A percentile compares a stretch with the other conserved stretches of the same genome.
phyloP scores from a whole-genome alignment of 2,888 invertebrate genomes.

The Lasiommata megera region DNA sequence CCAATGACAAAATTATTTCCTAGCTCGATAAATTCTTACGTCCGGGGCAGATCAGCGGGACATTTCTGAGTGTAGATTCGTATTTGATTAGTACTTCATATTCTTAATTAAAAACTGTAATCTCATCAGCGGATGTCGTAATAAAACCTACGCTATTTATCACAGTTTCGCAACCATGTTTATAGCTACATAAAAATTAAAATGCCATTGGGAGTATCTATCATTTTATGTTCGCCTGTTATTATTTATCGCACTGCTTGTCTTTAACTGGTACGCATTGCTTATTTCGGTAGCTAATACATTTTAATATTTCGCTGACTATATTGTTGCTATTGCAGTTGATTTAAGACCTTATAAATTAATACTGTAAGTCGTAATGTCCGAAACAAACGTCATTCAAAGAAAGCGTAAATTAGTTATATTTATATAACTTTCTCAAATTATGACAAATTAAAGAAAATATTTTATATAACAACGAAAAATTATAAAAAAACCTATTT shows the following conservation, averaged over 20 bases:
- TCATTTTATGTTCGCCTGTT: conserved; percentile 9
- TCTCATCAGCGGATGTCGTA: conserved; percentile 32
- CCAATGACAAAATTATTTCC: too few relatives aligned
- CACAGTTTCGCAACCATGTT: conserved; percentile 32
- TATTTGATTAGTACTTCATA: too few relatives aligned
- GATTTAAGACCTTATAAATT: conserved; percentile 8
- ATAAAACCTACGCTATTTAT: conserved; percentile 32
- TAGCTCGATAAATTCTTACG: too few relatives aligned
- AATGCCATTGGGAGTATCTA: conserved; percentile 33
- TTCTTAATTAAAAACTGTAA: conserved; percentile 3
- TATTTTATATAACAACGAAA: too few relatives aligned
- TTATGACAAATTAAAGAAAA: too few relatives aligned
- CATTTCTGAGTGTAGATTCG: too few relatives aligned
- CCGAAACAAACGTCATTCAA: too few relatives aligned
- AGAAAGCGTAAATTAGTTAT: too few relatives aligned
- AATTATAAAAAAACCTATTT: too few relatives aligned
- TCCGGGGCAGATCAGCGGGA: too few relatives aligned
- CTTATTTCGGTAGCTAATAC: background rate
- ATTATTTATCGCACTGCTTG: conserved; percentile 4
- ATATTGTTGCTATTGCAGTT: background rate
- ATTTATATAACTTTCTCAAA: too few relatives aligned
- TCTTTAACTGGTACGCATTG: conserved; percentile 3
- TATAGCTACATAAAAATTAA: conserved; percentile 21
- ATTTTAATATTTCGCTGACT: background rate
- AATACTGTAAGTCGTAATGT: too few relatives aligned